These are phyloP conservation scores for Hippasteria phrygiana DNA, from an alignment of 53 echinoderm and acorn worm genomes.

Conservation along the genomic window DNA sequence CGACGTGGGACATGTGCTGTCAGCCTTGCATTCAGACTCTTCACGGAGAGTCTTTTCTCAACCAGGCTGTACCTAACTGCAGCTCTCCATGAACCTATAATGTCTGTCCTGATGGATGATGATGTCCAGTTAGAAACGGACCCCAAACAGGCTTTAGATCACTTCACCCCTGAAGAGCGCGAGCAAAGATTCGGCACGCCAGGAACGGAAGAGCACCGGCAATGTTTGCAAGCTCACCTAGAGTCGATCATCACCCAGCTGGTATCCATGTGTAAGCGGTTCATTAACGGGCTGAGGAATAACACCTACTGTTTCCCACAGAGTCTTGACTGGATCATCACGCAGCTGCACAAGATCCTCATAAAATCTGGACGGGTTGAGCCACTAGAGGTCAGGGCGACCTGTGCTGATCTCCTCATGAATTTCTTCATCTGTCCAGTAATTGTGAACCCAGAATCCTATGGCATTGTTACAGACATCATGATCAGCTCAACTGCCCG, in stretches of 20 bases:
- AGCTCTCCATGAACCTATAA: slow-evolving; percentile 93
- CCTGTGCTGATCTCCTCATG: slow-evolving; percentile 95
- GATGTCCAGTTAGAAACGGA: slow-evolving; percentile 88
- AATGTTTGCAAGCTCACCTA: slow-evolving; percentile 82
- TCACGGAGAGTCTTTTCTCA: slow-evolving; percentile 90
- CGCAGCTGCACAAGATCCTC: slow-evolving; percentile 89
- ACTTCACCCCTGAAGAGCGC: slow-evolving; percentile 85
- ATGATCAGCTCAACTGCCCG: slow-evolving; percentile 94
- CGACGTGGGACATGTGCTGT: slow-evolving; percentile 86
- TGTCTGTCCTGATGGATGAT: slow-evolving; percentile 94
- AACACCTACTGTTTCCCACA: slow-evolving; percentile 97
- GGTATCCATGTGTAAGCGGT: slow-evolving; percentile 85
- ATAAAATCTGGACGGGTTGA: slow-evolving; percentile 76
- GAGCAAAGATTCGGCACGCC: slow-evolving; percentile 77
- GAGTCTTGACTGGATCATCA: slow-evolving; percentile 95
- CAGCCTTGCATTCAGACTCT: slow-evolving; percentile 82
- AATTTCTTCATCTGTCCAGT: slow-evolving; percentile 94
- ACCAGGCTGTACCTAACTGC: slow-evolving; percentile 93
- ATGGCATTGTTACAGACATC: slow-evolving; percentile 93
- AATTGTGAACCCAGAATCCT: slow-evolving; percentile 93
- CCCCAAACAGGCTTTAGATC: slow-evolving; percentile 78
- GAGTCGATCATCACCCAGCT: slow-evolving; percentile 77
- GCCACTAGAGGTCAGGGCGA: slow-evolving; percentile 78
- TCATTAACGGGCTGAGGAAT: slow-evolving; percentile 83
- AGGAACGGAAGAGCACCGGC: slow-evolving; percentile 74